Evolutionary conservation across 1,140 invertebrate genomes (phyloP).

Genomic region (Harpegnathos saltator): DNA sequence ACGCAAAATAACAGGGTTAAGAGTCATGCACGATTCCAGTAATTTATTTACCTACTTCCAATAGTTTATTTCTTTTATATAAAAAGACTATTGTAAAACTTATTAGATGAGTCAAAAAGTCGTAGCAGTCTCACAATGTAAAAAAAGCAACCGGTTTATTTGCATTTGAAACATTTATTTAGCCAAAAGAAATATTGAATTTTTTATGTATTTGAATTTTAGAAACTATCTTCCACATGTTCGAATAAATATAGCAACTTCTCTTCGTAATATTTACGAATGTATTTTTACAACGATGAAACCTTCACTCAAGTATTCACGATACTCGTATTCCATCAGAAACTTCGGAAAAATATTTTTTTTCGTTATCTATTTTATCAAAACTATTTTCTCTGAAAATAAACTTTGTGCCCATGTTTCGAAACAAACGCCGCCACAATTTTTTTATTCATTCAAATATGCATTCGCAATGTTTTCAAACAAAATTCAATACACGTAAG

Average conservation of each 20-base stretch:
- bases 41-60: not conserved
- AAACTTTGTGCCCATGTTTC: too few relatives aligned
- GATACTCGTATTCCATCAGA: too few relatives aligned
- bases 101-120: too few relatives aligned
- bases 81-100: not conserved
- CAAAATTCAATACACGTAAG: not conserved
- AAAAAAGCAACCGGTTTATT: not conserved
- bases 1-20: not conserved
- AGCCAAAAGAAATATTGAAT: not conserved
- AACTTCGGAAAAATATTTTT: too few relatives aligned
- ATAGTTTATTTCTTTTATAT: constrained; percentile 16
- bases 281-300: too few relatives aligned
- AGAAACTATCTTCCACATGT: not conserved
- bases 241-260: too few relatives aligned
- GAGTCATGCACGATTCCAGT: constrained; percentile 2
- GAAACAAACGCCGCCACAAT: too few relatives aligned
- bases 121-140: too few relatives aligned
- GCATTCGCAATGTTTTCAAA: not conserved
- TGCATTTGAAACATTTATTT: not conserved
- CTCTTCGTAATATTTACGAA: too few relatives aligned
- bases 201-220: not conserved
- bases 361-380: too few relatives aligned
- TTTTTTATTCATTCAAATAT: not conserved
- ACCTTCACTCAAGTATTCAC: too few relatives aligned
- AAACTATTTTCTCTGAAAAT: too few relatives aligned